Evolutionary conservation across 2,888 invertebrate genomes (phyloP), one percentile per base, ranked within the genome.

Genomic region (Drosophila putrida): DNA sequence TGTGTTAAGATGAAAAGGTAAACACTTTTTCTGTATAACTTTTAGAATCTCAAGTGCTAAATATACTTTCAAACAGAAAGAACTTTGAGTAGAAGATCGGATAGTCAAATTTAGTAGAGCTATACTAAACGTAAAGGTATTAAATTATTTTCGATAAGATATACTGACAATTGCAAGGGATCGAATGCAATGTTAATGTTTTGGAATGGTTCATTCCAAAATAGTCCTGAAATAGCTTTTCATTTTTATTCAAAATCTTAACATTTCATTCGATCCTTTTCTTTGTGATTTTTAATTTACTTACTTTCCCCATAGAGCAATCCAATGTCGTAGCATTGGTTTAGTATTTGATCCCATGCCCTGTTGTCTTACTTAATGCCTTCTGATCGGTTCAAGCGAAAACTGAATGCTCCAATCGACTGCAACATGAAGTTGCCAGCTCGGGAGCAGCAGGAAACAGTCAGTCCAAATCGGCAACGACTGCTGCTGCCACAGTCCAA

Each of bases 401-500:
- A 66, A 51, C 65, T 51, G 65, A 64, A 54, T 72, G 64, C 65
- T 39, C 55, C 70, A 65, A 72, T 70, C 71, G 76, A 71, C 55
- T 50, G 60, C 51, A 71, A 59, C 71, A 71, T 68, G 44, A 75
- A 77, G 53, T 71, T 72, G 72, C 71, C 58, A 50, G 43, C 36
- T 47, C 20, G 31, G 8, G 2, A 58, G 39, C 44, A 33, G 53
- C 38, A 53, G 33, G 44, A 33, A 53, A 38, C 55, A 31, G 67
- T 50, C 46, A 25, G 60, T 59, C 39, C 53, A 55, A 62, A 73
- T 73, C 62, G 51, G 75, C 63, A 50, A 46, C 35, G 44, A 53
- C 41, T 50, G 58, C 59, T 63, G 84, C 59, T 63, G 84, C 78
- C 70, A 64, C 65, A 80, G 82, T 71, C 72, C 71, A 86, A 87